phyloP scores from a whole-genome alignment of 2,113 vertebrate genomes.

The zebrafish (Danio rerio) region GRCz12tu NC_133176.1:28517501-28518000 shows the following conservation, averaged over 20 bases:
- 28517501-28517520: too few relatives aligned
- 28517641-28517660: too few relatives aligned
- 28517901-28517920: conserved; percentile 60
- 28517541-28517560: background rate
- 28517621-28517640: background rate
- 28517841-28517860: conserved; percentile 58
- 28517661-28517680: background rate
- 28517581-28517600: background rate
- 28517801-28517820: conserved; percentile 12
- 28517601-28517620: background rate
- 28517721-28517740: background rate
- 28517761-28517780: conserved; percentile 16
- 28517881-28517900: conserved; percentile 70
- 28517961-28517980: conserved; percentile 71
- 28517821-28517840: conserved; percentile 46
- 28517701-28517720: background rate
- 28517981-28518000: conserved; percentile 75
- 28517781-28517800: background rate
- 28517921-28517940: conserved; percentile 82
- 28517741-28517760: conserved; percentile 19
- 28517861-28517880: conserved; percentile 67
- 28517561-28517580: background rate
- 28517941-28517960: conserved; percentile 51
- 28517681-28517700: background rate
- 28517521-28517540: too few relatives aligned